Evolutionary conservation across 2,113 vertebrate genomes (phyloP).

Genomic region (Psophia crepitans): DNA sequence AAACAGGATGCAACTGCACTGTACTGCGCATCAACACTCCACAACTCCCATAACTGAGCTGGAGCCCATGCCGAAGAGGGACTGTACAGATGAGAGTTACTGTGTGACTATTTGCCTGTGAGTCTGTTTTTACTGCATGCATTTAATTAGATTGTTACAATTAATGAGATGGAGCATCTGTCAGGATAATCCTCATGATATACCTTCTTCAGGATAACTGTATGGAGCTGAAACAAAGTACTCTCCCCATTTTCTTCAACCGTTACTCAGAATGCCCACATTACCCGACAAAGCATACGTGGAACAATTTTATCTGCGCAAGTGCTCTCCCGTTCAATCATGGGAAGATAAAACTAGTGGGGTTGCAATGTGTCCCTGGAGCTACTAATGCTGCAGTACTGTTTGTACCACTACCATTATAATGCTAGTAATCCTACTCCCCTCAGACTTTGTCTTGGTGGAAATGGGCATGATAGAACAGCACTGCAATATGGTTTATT

Average conservation of each 20-base stretch:
- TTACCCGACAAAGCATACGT: not conserved
- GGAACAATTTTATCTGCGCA: not conserved
- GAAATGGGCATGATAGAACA: not conserved
- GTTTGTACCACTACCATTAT: not conserved
- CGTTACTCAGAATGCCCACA: not conserved
- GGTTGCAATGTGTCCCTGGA: not conserved
- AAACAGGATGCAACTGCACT: not conserved
- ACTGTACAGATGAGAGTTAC: not conserved
- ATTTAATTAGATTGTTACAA: not conserved
- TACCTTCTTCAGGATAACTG: not conserved
- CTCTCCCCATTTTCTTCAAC: not conserved
- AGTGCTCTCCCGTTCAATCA: not conserved
- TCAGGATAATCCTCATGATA: not conserved
- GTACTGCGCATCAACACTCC: rapidly evolving
- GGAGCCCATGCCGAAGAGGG: not conserved
- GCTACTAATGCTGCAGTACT: not conserved
- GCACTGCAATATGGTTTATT: not conserved
- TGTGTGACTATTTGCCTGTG: not conserved
- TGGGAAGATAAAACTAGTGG: not conserved
- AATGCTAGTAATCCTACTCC: not conserved
- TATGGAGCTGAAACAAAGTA: not conserved
- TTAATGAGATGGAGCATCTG: not conserved
- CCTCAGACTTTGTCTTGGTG: not conserved
- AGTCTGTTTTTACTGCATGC: not conserved
- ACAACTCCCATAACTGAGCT: not conserved